These are phyloP conservation scores for Forbesichthys agassizii DNA, from an alignment of 2,113 vertebrate species.

Conservation along the genomic window DNA sequence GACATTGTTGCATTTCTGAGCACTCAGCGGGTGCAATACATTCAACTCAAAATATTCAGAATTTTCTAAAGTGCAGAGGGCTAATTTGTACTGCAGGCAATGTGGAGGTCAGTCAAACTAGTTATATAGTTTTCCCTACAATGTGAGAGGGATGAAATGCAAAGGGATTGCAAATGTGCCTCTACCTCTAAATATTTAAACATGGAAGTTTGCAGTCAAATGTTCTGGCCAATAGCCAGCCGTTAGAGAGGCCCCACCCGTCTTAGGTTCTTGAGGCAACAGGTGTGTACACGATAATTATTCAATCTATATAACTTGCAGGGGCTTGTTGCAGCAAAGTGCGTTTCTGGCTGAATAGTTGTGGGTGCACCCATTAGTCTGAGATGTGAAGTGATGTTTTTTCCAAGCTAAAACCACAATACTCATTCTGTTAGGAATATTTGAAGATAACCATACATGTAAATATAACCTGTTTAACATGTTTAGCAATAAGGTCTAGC, in stretches of 20 bases:
- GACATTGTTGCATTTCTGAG: too few species aligned
- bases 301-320: constrained; percentile 34
- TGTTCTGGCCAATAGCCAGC: constrained; percentile 39
- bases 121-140: background rate
- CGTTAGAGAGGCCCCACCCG: constrained; percentile 34
- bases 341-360: background rate
- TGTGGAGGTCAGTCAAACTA: background rate
- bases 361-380: background rate
- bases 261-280: constrained; percentile 15
- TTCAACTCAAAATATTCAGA: too few species aligned
- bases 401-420: background rate
- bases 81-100: background rate
- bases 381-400: background rate
- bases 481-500: background rate
- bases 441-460: background rate
- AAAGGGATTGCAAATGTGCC: background rate
- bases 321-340: constrained; percentile 34
- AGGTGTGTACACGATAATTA: constrained; percentile 28
- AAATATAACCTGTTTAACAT: background rate
- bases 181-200: constrained; percentile 3
- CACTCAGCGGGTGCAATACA: too few species aligned
- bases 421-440: background rate
- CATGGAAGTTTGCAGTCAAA: constrained; percentile 17
- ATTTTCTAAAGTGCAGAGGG: too few species aligned
- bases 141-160: background rate